A percentile compares a stretch with the other conserved stretches of the same genome.
These are phyloP conservation scores for Centroberyx gerrardi DNA, from an alignment of 2,797 vertebrate genomes.

Conservation along the genomic window DNA sequence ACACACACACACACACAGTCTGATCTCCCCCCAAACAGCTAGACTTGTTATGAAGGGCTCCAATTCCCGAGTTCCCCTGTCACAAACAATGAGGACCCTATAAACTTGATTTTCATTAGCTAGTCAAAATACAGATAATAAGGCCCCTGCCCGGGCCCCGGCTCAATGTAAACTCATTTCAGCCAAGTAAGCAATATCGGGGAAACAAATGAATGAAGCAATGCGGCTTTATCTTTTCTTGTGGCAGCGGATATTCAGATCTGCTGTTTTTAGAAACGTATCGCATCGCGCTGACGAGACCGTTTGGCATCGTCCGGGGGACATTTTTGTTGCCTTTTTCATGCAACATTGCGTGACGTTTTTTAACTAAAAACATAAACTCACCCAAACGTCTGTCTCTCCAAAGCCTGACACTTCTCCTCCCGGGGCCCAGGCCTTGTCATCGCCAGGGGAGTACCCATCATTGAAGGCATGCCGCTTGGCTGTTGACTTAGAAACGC, in stretches of 20 bases:
- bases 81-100: conserved; percentile 67
- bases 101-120: conserved; percentile 77
- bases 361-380: conserved; percentile 75
- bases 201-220: conserved; percentile 60
- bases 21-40: conserved; percentile 39
- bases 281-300: conserved; percentile 67
- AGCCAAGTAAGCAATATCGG: conserved; percentile 68
- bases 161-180: conserved; percentile 61
- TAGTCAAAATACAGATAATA: conserved; percentile 77
- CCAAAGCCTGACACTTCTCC: conserved; percentile 53
- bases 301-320: conserved; percentile 46
- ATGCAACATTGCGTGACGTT: conserved; percentile 71
- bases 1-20: conserved; percentile 22
- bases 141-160: conserved; percentile 40
- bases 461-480: conserved; percentile 60
- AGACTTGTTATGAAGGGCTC: conserved; percentile 42
- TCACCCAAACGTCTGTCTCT: conserved; percentile 48
- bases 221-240: conserved; percentile 60
- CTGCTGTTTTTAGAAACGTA: conserved; percentile 66
- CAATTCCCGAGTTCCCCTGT: conserved; percentile 62
- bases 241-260: conserved; percentile 56
- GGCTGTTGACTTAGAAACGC: conserved; percentile 66
- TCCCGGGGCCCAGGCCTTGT: conserved; percentile 69
- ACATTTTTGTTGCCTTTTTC: conserved; percentile 68
- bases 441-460: conserved; percentile 67